Conservation (phyloP, 1,140 invertebrate genomes). For the Berghia stephanieae region DNA sequence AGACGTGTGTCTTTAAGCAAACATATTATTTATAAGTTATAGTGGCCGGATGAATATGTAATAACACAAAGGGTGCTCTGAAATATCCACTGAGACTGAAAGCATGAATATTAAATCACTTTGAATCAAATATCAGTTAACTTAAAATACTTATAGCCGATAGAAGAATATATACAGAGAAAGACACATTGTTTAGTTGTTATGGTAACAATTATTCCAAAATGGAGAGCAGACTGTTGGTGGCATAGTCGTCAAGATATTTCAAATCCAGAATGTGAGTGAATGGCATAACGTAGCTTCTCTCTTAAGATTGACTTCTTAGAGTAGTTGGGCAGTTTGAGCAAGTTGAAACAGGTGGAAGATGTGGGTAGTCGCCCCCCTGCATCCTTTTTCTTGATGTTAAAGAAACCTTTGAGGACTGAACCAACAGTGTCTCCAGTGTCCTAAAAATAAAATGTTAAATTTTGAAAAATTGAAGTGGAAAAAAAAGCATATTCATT, state of each 20-base stretch:
- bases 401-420: slow-evolving; percentile 97
- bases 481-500: neutral
- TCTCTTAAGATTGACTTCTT: slow-evolving; percentile 94
- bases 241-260: slow-evolving; percentile 69
- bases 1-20: too few relatives aligned
- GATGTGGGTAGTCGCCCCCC: slow-evolving; percentile 95
- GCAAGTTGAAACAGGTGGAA: slow-evolving; percentile 98
- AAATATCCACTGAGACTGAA: neutral
- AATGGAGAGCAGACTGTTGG: neutral
- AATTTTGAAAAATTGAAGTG: neutral
- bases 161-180: neutral
- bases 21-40: too few relatives aligned
- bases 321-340: slow-evolving; percentile 98
- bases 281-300: slow-evolving; percentile 96
- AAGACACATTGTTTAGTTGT: neutral
- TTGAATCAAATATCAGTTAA: neutral
- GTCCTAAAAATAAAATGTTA: slow-evolving; percentile 70
- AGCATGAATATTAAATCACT: neutral
- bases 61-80: too few relatives aligned
- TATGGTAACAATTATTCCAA: neutral
- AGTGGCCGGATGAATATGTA: too few relatives aligned
- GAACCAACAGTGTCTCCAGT: slow-evolving; percentile 95
- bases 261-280: slow-evolving; percentile 98
- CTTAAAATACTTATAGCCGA: neutral
- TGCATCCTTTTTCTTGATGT: slow-evolving; percentile 92